Evolutionary conservation across 2,888 invertebrate genomes (phyloP), one percentile per base, ranked within the genome.

Genomic region (Archaeoteleia sp.): DNA sequence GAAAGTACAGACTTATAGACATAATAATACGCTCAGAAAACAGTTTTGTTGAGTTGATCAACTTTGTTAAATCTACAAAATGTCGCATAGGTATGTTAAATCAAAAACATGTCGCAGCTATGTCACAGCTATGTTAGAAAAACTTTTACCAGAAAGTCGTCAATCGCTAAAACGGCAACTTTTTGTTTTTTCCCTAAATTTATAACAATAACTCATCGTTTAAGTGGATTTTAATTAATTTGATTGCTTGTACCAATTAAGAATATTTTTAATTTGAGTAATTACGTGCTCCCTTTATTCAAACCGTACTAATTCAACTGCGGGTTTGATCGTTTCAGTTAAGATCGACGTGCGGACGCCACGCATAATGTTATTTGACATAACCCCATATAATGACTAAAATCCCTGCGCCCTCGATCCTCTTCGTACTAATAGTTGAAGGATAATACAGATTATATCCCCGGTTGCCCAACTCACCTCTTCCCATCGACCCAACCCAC

Each of bases 361-460:
- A 74, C 74, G 76, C 73, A 74, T 74, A 77, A 80, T 75, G 75
- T 79, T 80, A 79, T 75, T 77, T 75, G 75, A 66, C 65, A 74
- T 75, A 79, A 76, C 73, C 65, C 63, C 43, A 49, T 74, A 76
- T 79, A 82, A 80, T 79, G 79, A 82, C 78, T 79, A 78, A 80
- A 81, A 82, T 82, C 80, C 76, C 74, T 69, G 73, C 71, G 74
- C 74, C 75, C 79, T 75, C 77, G 76, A 81, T 81, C 77, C 78
- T 78, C 80, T 81, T 80, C 76, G 75, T 76, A 79, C 79, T 82
- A 81, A 83, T 83, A 82, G 82, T 81, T 75, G 73, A 71, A 78
- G 80, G 83, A 83, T 84, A 82, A 84, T 83, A 83, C 81, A 82
- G 83, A 84, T 84, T 84, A 84, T 75, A 76, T 76, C 74, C 74